phyloP scores from a whole-genome alignment of 2,888 invertebrate genomes.

The Dioctria rufipes region DNA sequence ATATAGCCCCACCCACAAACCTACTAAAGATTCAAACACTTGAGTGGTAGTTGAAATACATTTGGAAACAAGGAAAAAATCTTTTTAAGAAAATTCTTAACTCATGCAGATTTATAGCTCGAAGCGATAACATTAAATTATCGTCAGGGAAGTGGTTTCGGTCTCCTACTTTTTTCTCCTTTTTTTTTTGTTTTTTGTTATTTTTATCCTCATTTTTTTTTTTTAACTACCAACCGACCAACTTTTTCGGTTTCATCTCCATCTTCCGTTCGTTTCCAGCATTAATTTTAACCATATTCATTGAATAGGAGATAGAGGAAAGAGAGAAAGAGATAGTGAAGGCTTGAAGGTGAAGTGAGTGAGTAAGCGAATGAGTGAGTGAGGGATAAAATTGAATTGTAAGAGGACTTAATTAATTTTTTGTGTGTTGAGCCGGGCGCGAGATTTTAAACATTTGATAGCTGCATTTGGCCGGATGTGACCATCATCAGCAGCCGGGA shows the following conservation, averaged over 20 bases:
- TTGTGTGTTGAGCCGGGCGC: constrained; percentile 34
- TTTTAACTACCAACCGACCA: constrained; percentile 3
- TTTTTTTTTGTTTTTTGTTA: background rate
- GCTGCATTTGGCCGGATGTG: constrained; percentile 47
- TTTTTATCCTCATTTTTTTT: background rate
- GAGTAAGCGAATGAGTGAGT: background rate
- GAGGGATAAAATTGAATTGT: constrained; percentile 36
- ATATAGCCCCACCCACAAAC: no score
- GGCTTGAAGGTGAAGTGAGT: no score
- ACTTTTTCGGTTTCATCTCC: constrained; percentile 51
- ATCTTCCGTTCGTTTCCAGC: constrained; percentile 50
- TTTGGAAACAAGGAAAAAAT: constrained; percentile 27
- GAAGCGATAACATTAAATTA: constrained; percentile 65
- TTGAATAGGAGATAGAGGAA: background rate
- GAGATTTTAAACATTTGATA: constrained; percentile 51
- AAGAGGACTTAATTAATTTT: constrained; percentile 52
- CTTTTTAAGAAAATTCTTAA: constrained; percentile 60
- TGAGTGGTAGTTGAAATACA: constrained; percentile 49
- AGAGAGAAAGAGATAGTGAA: no score
- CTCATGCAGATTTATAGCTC: constrained; percentile 66
- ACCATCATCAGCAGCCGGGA: constrained; percentile 50
- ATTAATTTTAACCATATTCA: constrained; percentile 45
- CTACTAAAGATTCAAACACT: constrained; percentile 23
- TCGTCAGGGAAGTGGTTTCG: constrained; percentile 59
- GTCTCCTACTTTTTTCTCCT: constrained; percentile 7